A percentile compares a stretch with the other conserved stretches of the same genome.
phyloP scores from a whole-genome alignment of 1,140 invertebrate species.

The Drosophila grimshawi region DNA sequence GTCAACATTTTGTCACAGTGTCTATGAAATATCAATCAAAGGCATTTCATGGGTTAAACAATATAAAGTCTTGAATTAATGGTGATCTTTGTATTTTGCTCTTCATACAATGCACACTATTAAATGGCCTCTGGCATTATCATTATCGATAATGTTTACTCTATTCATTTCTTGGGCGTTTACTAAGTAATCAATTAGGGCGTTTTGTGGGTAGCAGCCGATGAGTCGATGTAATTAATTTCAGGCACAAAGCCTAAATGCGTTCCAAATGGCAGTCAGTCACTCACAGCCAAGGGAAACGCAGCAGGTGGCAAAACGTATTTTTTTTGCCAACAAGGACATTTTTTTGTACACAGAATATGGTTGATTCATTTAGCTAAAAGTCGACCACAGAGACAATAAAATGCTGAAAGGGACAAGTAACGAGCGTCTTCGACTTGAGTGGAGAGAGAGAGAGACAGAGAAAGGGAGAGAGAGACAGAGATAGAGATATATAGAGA shows the following conservation, averaged over 20 bases:
- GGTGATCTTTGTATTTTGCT: neutral
- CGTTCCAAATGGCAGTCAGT: slow-evolving; percentile 24
- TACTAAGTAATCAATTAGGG: slow-evolving; percentile 47
- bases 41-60: neutral
- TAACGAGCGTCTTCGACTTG: slow-evolving; percentile 20
- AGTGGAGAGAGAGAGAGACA: slow-evolving; percentile 6
- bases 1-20: too few species aligned
- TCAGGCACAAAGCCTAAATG: slow-evolving; percentile 50
- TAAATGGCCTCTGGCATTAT: neutral
- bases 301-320: slow-evolving; percentile 64
- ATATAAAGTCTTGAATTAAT: neutral
- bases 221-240: slow-evolving; percentile 67
- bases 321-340: slow-evolving; percentile 22
- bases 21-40: neutral
- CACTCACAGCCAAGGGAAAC: slow-evolving; percentile 34
- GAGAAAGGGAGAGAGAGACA: neutral
- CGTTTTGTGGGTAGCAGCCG: slow-evolving; percentile 57
- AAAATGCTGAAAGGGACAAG: slow-evolving; percentile 48
- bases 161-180: neutral
- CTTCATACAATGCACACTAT: neutral
- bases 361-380: slow-evolving; percentile 74
- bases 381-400: slow-evolving; percentile 52
- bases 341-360: slow-evolving; percentile 36
- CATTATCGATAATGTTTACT: slow-evolving; percentile 10
- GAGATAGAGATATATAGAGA: neutral